Evolutionary conservation across 2,113 vertebrate genomes (phyloP), one percentile per base, ranked within the genome.

Genomic region (Chrysochloris asiatica): DNA sequence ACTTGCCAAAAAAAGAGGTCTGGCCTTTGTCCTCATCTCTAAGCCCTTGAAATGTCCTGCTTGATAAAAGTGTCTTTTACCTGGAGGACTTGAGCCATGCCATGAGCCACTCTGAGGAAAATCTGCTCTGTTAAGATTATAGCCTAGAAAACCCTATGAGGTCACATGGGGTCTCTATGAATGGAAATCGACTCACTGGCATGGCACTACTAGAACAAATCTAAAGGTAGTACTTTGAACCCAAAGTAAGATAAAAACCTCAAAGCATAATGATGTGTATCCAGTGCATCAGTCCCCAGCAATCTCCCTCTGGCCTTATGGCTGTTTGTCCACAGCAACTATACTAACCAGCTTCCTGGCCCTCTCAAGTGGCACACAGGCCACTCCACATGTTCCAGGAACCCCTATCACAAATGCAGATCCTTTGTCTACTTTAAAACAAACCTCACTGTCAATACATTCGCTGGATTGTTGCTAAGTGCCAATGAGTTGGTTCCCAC

Each of bases 401-500:
- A 17, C 26, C 45, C 48, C 47, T 16, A 84, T 16, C 47, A 38
- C 1, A 26, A 48, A 6, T 24, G 24, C 4, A 67, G 17, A 83
- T 73, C 19, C 43, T 88, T 54, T 26, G 77, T 61, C 8, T 65
- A 77, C 86, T 94, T 88, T 67, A 94, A 93, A 77, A 63, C 69
- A 76, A 89, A 84, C 16, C 16, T 59, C 28, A 92, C n/a, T n/a
- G n/a, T n/a, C 41, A 87, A 22, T 24, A 91, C 11, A 82, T 36
- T 56, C 43, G 79, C 4, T 78, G 67, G n/a, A n/a, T n/a, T n/a
- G n/a, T n/a, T n/a, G n/a, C n/a, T n/a, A n/a, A n/a, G n/a, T n/a
- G n/a, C n/a, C 77, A 69, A 33, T 78, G n/a, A n/a, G n/a, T n/a
- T n/a, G n/a, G n/a, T n/a, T n/a, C n/a, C n/a, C n/a, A n/a, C n/a